A percentile compares a stretch with the other conserved stretches of the same genome.
Conservation (phyloP, 1,140 invertebrate species). For the Drosophila parabipectinata region DNA sequence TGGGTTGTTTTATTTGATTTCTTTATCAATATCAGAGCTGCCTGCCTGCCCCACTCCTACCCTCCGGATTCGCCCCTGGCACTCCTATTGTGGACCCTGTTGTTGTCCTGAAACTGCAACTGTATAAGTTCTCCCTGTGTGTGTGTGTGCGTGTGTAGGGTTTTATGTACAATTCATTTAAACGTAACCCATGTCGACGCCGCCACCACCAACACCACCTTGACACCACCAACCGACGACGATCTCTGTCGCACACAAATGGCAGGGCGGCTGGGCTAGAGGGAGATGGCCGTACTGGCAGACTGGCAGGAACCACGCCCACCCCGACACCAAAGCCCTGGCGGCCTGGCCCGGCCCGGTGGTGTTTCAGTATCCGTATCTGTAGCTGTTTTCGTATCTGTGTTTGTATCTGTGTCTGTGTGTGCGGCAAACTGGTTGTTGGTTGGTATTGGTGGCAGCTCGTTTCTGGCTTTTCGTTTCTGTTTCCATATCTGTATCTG, state of each 20-base stretch:
- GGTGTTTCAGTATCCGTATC: slow-evolving; percentile 55
- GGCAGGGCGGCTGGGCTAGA: slow-evolving; percentile 18
- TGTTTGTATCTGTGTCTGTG: slow-evolving; percentile 26
- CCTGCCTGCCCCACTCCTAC: slow-evolving; percentile 5
- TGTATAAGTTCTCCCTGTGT: slow-evolving; percentile 42
- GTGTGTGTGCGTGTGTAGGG: slow-evolving; percentile 37
- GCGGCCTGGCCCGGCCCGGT: slow-evolving; percentile 39
- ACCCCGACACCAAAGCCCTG: slow-evolving; percentile 31
- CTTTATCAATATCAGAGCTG: slow-evolving; percentile 77
- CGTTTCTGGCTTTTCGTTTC: slow-evolving; percentile 51
- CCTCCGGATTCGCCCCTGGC: neutral
- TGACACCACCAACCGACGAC: neutral
- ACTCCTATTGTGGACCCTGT: slow-evolving; percentile 14
- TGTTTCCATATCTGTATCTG: slow-evolving; percentile 35
- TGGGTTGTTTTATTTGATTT: slow-evolving; percentile 73
- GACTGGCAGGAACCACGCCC: slow-evolving; percentile 32
- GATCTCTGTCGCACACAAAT: neutral
- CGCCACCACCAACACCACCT: slow-evolving; percentile 55
- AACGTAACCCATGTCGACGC: slow-evolving; percentile 55
- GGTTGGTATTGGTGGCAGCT: slow-evolving; percentile 62
- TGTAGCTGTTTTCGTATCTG: slow-evolving; percentile 52
- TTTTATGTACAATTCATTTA: slow-evolving; percentile 80
- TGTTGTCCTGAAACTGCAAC: slow-evolving; percentile 59
- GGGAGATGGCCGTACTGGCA: slow-evolving; percentile 7
- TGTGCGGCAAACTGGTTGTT: slow-evolving; percentile 47